Conservation (phyloP, 2,888 invertebrate genomes). For the Blastobasis adustella region DNA sequence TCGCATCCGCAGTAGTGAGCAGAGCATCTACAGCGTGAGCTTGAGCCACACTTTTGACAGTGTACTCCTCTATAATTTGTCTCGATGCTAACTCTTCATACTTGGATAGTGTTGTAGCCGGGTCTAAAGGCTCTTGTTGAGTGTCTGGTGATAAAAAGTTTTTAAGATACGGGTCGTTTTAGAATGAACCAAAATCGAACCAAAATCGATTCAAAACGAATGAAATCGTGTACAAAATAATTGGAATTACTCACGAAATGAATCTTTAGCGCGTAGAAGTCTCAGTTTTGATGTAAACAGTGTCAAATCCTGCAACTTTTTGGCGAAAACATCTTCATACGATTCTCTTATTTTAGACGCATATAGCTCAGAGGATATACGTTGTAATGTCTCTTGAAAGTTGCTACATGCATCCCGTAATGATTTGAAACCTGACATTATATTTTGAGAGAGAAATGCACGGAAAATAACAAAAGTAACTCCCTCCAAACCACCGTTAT, state of each 20-base stretch:
- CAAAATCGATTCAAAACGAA: not conserved
- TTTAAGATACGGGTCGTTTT: no score
- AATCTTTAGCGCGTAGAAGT: constrained; percentile 42
- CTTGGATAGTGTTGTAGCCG: constrained; percentile 21
- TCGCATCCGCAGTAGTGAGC: constrained; percentile 26
- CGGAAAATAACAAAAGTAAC: no score
- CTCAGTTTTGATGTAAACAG: constrained; percentile 48
- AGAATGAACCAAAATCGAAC: no score
- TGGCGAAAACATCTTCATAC: constrained; percentile 39
- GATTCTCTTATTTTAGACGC: constrained; percentile 32
- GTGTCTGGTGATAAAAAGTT: constrained; percentile 31
- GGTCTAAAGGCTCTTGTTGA: constrained; percentile 18
- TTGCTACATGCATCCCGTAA: constrained; percentile 40
- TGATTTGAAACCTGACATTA: constrained; percentile 44
- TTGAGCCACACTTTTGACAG: constrained; percentile 42
- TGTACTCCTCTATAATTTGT: constrained; percentile 41
- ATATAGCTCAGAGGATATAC: constrained; percentile 31
- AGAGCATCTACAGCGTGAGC: constrained; percentile 34
- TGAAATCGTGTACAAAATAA: not conserved
- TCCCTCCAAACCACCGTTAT: not conserved
- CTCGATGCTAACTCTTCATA: constrained; percentile 36
- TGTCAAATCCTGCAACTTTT: constrained; percentile 39
- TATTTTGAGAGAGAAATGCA: no score
- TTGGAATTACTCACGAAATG: constrained; percentile 34
- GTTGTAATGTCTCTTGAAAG: constrained; percentile 39